phyloP scores from a whole-genome alignment of 2,888 invertebrate species.

The Caenorhabditis afra region DNA sequence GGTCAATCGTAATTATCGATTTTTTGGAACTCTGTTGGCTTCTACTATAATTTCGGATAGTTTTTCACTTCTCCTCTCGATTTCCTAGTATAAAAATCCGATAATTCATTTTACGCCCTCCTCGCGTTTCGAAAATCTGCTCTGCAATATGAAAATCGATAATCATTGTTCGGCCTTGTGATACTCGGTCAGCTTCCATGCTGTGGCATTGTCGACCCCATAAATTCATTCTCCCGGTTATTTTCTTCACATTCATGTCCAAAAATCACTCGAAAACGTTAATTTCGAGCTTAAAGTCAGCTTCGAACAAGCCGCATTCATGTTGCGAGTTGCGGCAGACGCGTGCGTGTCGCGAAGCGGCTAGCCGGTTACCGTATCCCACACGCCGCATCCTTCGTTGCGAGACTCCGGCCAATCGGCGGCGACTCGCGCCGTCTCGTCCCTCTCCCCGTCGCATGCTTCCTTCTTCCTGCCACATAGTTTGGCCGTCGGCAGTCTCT shows the following conservation, averaged over 20 bases:
- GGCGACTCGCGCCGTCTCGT: constrained; percentile 16
- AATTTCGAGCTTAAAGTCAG: not conserved
- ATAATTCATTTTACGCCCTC: not conserved
- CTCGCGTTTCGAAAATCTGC: not conserved
- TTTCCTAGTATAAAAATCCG: not conserved
- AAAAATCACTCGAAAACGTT: not conserved
- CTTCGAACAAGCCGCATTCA: not conserved
- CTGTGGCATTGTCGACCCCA: constrained; percentile 6
- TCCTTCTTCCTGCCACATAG: constrained; percentile 14
- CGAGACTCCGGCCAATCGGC: constrained; percentile 36
- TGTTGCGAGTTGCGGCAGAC: constrained; percentile 9
- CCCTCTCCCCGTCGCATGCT: constrained; percentile 11
- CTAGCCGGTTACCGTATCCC: constrained; percentile 46
- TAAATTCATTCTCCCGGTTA: constrained; percentile 8
- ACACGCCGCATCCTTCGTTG: constrained; percentile 32
- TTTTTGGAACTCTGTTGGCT: constrained; percentile 4
- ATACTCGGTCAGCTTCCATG: not conserved
- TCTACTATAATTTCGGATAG: no score
- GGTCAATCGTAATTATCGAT: constrained; percentile 29
- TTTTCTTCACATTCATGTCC: constrained; percentile 27
- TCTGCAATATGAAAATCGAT: not conserved
- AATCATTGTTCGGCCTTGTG: not conserved
- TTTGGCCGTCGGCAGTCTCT: constrained; percentile 42
- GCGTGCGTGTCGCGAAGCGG: constrained; percentile 62
- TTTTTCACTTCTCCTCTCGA: not conserved